These are phyloP conservation scores for Nasua narica DNA, from an alignment of 2,797 vertebrate species.

Conservation along the genomic window DNA sequence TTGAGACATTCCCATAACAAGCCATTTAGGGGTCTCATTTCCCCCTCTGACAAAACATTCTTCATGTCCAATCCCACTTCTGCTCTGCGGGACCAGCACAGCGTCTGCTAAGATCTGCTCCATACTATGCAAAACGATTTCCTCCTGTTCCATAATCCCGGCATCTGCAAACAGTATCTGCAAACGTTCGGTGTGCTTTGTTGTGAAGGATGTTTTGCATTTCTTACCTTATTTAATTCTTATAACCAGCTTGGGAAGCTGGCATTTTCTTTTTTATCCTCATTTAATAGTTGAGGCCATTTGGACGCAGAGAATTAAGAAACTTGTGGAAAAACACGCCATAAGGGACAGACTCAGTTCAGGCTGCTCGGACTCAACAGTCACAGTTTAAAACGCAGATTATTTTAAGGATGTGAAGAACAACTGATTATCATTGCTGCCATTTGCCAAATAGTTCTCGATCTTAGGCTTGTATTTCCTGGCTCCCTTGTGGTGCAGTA, in stretches of 20 bases:
- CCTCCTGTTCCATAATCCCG: not conserved
- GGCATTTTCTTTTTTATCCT: not conserved
- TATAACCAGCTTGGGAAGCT: not conserved
- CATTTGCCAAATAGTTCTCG: not conserved
- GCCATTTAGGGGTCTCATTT: not conserved
- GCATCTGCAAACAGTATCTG: not conserved
- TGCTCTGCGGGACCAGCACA: not conserved
- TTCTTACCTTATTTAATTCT: not conserved
- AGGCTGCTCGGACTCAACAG: not conserved
- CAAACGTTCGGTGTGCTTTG: not conserved
- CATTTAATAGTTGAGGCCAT: not conserved
- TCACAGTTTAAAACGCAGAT: not conserved
- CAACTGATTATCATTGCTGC: not conserved
- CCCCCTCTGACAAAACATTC: not conserved
- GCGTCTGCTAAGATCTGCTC: not conserved
- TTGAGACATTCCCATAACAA: not conserved
- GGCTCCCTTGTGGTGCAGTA: not conserved
- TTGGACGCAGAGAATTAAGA: not conserved
- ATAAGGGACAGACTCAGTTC: not conserved
- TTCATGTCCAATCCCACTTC: not conserved
- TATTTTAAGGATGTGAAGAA: not conserved
- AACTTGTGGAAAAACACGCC: not conserved
- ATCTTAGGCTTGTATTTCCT: not conserved
- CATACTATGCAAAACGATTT: not conserved
- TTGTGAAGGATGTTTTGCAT: not conserved